These are phyloP conservation scores for Drosophila subobscura DNA, from an alignment of 1,140 invertebrate genomes.

Conservation along the genomic window DNA sequence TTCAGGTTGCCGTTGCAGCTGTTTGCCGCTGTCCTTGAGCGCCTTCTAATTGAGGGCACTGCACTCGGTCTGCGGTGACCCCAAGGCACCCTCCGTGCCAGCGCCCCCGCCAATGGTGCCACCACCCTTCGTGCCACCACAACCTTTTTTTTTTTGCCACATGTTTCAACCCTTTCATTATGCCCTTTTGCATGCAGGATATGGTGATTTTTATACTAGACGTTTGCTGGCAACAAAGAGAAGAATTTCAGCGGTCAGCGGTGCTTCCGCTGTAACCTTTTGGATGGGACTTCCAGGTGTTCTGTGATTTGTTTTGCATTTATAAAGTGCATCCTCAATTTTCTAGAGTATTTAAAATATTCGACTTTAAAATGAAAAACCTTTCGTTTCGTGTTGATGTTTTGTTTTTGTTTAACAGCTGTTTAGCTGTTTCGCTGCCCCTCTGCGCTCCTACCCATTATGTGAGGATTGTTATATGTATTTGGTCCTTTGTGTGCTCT, in stretches of 20 bases:
- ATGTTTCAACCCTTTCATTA: slow-evolving; percentile 14
- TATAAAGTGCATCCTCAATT: too few species aligned
- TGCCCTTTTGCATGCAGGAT: slow-evolving; percentile 12
- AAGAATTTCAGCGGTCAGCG: too few species aligned
- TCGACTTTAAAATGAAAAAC: too few species aligned
- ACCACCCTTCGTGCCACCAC: too few species aligned
- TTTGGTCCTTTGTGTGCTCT: slow-evolving; percentile 24
- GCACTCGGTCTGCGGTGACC: slow-evolving; percentile 69
- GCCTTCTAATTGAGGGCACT: slow-evolving; percentile 76
- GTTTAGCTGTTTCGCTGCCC: slow-evolving; percentile 38
- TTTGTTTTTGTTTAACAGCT: slow-evolving; percentile 55
- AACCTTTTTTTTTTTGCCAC: not conserved
- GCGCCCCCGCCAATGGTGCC: not conserved
- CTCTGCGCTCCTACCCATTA: slow-evolving; percentile 16
- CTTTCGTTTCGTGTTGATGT: slow-evolving; percentile 1
- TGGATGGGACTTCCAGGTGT: too few species aligned
- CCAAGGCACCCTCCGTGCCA: slow-evolving; percentile 29
- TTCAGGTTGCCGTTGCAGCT: slow-evolving; percentile 52
- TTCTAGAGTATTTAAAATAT: too few species aligned
- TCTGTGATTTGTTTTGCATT: too few species aligned
- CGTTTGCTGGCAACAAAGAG: too few species aligned
- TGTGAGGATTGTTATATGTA: slow-evolving; percentile 35
- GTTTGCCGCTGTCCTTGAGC: slow-evolving; percentile 64
- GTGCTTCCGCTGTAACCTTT: too few species aligned
- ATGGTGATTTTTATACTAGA: too few species aligned